Percentiles rank a stretch among this genome's conserved stretches.
phyloP scores from a whole-genome alignment of 2,797 vertebrate species.

The Tolypeutes matacus region DNA sequence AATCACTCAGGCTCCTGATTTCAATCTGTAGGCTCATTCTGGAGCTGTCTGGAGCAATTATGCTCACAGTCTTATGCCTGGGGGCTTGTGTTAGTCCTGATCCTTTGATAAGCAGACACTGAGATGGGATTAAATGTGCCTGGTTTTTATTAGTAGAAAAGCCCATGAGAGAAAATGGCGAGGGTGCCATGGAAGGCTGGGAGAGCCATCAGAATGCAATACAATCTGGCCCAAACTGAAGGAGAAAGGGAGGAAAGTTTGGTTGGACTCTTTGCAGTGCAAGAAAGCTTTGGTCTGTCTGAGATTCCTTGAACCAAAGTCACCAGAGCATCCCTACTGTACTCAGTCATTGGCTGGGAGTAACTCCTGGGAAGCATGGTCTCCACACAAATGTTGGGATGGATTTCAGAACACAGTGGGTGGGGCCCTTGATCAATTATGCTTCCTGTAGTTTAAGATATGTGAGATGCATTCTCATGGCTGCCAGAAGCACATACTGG shows the following conservation, averaged over 20 bases:
- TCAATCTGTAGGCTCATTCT: neutral
- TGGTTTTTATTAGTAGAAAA: no score
- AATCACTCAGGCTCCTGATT: neutral
- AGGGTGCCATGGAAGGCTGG: no score
- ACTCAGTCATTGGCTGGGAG: no score
- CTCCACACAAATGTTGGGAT: neutral
- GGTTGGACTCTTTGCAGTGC: neutral
- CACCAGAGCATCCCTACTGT: neutral
- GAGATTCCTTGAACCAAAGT: conserved; percentile 4
- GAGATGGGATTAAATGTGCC: no score
- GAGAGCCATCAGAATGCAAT: neutral
- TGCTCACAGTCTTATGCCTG: neutral
- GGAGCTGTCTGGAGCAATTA: neutral
- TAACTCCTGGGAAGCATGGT: neutral
- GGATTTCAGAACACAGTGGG: neutral
- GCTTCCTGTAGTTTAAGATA: neutral
- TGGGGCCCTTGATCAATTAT: no score
- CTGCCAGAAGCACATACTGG: neutral
- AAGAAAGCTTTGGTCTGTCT: neutral
- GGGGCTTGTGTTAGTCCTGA: neutral
- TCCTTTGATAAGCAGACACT: no score
- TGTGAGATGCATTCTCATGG: neutral
- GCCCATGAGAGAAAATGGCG: neutral
- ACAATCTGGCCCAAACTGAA: neutral
- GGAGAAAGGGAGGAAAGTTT: neutral